Percentiles rank a stretch among this genome's conserved stretches.
These are phyloP conservation scores for Mythimna loreyi DNA, from an alignment of 2,888 invertebrate species.

Conservation along the genomic window DNA sequence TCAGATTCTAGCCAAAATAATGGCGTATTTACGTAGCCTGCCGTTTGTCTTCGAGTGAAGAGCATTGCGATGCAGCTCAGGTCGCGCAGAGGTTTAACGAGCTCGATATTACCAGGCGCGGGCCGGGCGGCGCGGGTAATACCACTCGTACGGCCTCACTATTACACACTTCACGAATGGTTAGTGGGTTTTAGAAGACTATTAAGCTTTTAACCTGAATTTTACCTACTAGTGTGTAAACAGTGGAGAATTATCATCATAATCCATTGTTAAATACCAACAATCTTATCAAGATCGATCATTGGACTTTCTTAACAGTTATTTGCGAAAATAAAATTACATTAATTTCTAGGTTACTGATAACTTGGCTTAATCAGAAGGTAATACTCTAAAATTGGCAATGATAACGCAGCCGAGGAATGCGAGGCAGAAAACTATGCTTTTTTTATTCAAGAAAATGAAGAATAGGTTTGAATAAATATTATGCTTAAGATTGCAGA, in stretches of 20 bases:
- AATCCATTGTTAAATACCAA: background rate
- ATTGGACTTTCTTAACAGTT: too few species aligned
- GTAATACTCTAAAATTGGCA: too few species aligned
- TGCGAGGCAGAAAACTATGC: too few species aligned
- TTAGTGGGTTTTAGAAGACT: slow-evolving; percentile 17
- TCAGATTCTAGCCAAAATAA: slow-evolving; percentile 14
- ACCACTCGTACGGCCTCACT: slow-evolving; percentile 22
- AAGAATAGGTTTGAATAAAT: too few species aligned
- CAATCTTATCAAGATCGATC: too few species aligned
- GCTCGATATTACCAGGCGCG: slow-evolving; percentile 34
- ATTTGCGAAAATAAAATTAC: too few species aligned
- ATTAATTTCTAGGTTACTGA: too few species aligned
- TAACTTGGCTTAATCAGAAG: too few species aligned
- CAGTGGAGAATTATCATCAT: background rate
- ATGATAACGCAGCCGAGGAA: too few species aligned
- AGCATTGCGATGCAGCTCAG: slow-evolving; percentile 50
- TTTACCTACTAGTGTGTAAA: background rate
- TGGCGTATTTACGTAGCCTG: slow-evolving; percentile 19
- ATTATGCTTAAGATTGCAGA: too few species aligned
- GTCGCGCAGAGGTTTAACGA: slow-evolving; percentile 52
- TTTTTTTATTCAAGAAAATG: too few species aligned
- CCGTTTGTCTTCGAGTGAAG: slow-evolving; percentile 28
- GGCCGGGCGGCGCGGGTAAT: background rate
- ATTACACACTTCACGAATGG: slow-evolving; percentile 22
- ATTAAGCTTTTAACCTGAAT: slow-evolving; percentile 8